Evolutionary conservation across 2,113 vertebrate genomes (phyloP), one percentile per base, ranked within the genome.

Genomic region (Tragelaphus buxtoni): DNA sequence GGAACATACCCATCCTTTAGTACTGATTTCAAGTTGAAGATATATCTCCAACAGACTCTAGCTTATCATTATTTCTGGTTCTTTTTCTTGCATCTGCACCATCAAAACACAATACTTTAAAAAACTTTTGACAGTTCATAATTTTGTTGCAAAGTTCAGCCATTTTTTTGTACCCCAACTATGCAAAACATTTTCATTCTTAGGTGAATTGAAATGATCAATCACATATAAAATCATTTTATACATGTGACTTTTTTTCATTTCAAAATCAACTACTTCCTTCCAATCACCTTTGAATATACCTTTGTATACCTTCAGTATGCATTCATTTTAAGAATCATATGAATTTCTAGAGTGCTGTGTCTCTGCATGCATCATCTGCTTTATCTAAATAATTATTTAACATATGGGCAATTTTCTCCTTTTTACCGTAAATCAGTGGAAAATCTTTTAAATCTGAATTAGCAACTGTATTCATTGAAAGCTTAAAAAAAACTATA

Each of bases 121-220:
- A 95, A 94, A 96, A 65, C 4, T 85, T 92, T 74, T 79, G 32
- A 85, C 61, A 94, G 17, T 18, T 89, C 74, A 42, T 79, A 90
- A 84, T 91, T 74, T 93, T 95, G 39, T 20, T 94, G 26, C 87
- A 79, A 22, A 96, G 6, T 63, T 63, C 4, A 88, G 77, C 28
- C 45, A 88, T 93, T 94, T 92, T 61, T 92, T 92, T 55, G 39
- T 1, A 94, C 32, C 28, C 16, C 55, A 93, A 93, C 20, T 81
- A n/a, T 69, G 39, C 32, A 95, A 95, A 88, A 84, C 39, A 81
- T 53, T 65, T 95, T 65, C 85, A 92, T 56, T 65, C 47, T 92
- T 65, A 96, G 69, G 53, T 22, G 94, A 88, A 90, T 39, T 91
- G 47, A 92, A 72, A 90, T 83, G n/a, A 90, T 58, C 9, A 80